Evolutionary conservation across 2,797 vertebrate genomes (phyloP).

Genomic region (Eremophila alpestris): DNA sequence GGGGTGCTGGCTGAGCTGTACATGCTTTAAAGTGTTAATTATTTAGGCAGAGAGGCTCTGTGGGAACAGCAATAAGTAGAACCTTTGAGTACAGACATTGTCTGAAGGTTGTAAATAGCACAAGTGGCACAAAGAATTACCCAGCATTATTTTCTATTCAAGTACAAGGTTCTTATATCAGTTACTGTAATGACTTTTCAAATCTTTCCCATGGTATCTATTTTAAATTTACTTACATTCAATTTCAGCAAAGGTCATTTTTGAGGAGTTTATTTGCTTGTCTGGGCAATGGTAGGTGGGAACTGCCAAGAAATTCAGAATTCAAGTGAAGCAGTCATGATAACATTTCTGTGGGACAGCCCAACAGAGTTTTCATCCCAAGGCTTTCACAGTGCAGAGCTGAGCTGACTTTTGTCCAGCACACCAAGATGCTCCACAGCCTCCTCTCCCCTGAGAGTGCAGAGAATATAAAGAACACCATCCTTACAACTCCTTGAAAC

Average conservation of each 20-base stretch:
- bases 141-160: neutral
- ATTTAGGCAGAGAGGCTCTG: neutral
- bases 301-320: neutral
- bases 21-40: neutral
- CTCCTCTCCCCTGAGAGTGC: neutral
- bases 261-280: neutral
- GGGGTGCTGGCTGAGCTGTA: neutral
- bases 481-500: neutral
- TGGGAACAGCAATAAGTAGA: neutral
- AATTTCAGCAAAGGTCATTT: neutral
- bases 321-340: neutral
- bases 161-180: neutral
- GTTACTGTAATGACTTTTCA: neutral
- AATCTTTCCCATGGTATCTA: fast-evolving
- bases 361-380: neutral
- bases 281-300: neutral
- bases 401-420: neutral
- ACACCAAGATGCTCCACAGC: neutral
- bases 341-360: neutral
- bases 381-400: neutral
- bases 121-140: neutral
- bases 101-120: neutral
- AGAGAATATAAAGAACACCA: neutral
- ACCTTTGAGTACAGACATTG: neutral
- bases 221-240: neutral